Evolutionary conservation across 1,140 invertebrate species (phyloP).

Genomic region (Papilio helenus): DNA sequence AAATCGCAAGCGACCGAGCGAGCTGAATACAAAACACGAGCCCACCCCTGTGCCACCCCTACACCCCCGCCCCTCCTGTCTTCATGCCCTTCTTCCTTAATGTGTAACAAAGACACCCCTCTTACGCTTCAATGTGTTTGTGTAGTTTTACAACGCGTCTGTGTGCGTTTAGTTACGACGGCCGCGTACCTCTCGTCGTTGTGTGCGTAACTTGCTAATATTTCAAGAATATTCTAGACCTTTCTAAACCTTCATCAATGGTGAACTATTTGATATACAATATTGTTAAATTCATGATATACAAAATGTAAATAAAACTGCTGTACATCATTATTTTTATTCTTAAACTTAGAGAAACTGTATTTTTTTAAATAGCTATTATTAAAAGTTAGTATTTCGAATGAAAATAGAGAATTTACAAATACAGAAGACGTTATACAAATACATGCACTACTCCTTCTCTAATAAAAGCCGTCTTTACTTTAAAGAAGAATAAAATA

Average conservation of each 20-base stretch:
- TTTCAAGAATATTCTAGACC: slow-evolving; percentile 62
- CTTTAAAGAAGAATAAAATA: not conserved
- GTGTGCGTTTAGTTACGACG: slow-evolving; percentile 74
- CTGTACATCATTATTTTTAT: too few relatives aligned
- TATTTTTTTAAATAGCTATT: too few relatives aligned
- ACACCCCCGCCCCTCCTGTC: slow-evolving; percentile 55
- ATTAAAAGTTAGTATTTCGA: too few relatives aligned
- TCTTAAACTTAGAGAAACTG: too few relatives aligned
- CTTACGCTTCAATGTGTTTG: slow-evolving; percentile 74
- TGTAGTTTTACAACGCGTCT: slow-evolving; percentile 53
- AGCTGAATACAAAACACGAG: slow-evolving; percentile 76
- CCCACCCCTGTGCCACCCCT: slow-evolving; percentile 45
- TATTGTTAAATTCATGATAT: not conserved
- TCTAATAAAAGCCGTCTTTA: not conserved
- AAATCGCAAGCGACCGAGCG: slow-evolving; percentile 76
- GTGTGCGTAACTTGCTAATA: slow-evolving; percentile 54
- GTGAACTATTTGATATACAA: not conserved
- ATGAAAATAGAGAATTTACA: too few relatives aligned
- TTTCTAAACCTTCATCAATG: not conserved
- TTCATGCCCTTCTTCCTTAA: slow-evolving; percentile 80
- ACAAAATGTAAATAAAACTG: not conserved
- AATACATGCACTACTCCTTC: not conserved
- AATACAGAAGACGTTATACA: not conserved
- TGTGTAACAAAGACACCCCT: slow-evolving; percentile 81
- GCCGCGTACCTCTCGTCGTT: slow-evolving; percentile 45